Conservation (phyloP, 2,888 invertebrate species). For the Mimas tiliae region DNA sequence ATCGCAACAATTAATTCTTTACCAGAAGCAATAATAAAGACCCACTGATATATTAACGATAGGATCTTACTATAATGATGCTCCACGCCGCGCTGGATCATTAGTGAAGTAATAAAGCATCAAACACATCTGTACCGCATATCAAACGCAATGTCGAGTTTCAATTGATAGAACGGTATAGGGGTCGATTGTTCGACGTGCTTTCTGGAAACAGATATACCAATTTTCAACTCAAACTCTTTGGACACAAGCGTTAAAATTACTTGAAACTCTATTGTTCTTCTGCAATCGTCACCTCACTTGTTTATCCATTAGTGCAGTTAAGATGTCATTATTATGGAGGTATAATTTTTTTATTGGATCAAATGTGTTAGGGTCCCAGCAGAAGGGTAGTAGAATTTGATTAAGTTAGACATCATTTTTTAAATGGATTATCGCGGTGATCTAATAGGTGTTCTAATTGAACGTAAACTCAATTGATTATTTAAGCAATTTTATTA, state of each 20-base stretch:
- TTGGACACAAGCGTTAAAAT: constrained; percentile 9
- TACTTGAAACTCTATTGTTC: not conserved
- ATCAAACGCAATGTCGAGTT: constrained; percentile 49
- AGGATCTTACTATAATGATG: constrained; percentile 8
- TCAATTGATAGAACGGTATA: constrained; percentile 64
- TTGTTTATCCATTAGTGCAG: constrained; percentile 40
- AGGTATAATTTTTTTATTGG: constrained; percentile 29
- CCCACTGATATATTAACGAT: not conserved
- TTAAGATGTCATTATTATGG: constrained; percentile 29
- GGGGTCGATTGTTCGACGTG: constrained; percentile 64
- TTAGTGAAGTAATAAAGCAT: constrained; percentile 57
- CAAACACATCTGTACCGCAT: constrained; percentile 58
- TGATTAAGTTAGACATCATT: constrained; percentile 16
- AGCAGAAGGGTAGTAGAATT: constrained; percentile 3
- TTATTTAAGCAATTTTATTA: not conserved
- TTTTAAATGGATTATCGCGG: constrained; percentile 4
- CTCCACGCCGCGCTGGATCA: constrained; percentile 14
- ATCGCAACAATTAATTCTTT: not conserved
- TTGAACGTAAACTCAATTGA: not conserved
- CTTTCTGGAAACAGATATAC: constrained; percentile 28
- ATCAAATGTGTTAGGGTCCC: constrained; percentile 7
- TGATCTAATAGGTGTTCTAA: not conserved
- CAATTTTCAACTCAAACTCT: not conserved
- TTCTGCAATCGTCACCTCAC: constrained; percentile 36
- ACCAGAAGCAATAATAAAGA: not conserved